Percentiles rank a stretch among this genome's conserved stretches.
These are phyloP conservation scores for Poeciliopsis presidionis DNA, from an alignment of 2,797 vertebrate genomes.

Conservation along the genomic window DNA sequence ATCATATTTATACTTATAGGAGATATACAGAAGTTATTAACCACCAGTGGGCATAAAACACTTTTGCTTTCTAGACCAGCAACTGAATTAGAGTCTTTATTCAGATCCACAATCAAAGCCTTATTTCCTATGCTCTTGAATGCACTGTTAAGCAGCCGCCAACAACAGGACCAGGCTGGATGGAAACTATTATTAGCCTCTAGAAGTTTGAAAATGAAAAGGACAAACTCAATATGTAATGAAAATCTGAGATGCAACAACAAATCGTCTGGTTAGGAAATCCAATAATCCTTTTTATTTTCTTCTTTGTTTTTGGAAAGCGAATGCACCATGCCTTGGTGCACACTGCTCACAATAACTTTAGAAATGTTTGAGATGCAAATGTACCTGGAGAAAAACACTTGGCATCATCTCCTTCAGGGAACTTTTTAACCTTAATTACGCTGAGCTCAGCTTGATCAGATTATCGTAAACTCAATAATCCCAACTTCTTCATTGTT, in stretches of 20 bases:
- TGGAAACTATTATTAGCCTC: not conserved
- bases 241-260: not conserved
- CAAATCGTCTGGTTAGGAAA: not conserved
- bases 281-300: not conserved
- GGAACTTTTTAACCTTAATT: not conserved
- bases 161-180: not conserved
- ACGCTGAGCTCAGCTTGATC: not conserved
- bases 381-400: not conserved
- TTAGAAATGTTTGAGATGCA: not conserved
- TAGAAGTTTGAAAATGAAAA: not conserved
- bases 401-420: not conserved
- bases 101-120: not conserved
- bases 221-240: not conserved
- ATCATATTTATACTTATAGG: not conserved
- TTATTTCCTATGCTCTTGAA: not conserved
- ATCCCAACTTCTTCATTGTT: not conserved
- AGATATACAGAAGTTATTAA: not conserved
- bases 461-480: not conserved
- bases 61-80: not conserved
- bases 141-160: not conserved
- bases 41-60: not conserved
- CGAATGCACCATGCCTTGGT: not conserved
- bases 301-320: not conserved
- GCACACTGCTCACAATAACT: not conserved
- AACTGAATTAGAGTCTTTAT: not conserved